A percentile compares a stretch with the other conserved stretches of the same genome.
Evolutionary conservation across 2,113 vertebrate species (phyloP).

Genomic region (Chaenogobius annularis): DNA sequence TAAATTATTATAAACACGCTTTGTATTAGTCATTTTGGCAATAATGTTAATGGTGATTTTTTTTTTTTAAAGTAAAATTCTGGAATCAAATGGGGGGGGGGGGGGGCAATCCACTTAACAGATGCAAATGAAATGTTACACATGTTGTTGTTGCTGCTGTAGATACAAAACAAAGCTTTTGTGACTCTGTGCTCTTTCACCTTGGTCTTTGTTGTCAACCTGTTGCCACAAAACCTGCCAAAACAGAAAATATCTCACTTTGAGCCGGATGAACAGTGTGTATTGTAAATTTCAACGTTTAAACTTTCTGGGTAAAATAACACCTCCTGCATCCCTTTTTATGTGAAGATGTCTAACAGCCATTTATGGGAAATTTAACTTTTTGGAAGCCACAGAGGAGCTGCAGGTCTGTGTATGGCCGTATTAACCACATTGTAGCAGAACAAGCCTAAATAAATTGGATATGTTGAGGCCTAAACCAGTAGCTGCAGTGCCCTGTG

Average conservation of each 20-base stretch:
- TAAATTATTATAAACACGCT: neutral
- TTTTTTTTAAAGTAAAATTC: no score
- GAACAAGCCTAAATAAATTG: neutral
- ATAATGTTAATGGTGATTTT: neutral
- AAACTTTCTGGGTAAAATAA: conserved; percentile 27
- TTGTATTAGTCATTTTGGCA: neutral
- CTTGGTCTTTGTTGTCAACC: conserved; percentile 14
- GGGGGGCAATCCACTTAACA: neutral
- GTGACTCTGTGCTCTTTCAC: conserved; percentile 27
- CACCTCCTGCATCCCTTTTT: conserved; percentile 19
- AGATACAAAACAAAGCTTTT: conserved; percentile 27
- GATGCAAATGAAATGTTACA: conserved; percentile 8
- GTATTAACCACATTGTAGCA: neutral
- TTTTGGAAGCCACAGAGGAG: conserved; percentile 16
- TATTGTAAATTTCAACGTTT: conserved; percentile 38
- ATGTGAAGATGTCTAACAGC: conserved; percentile 34
- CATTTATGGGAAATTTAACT: conserved; percentile 40
- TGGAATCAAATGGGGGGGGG: neutral
- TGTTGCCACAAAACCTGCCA: conserved; percentile 63
- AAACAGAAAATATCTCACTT: conserved; percentile 62
- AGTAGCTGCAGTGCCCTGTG: conserved; percentile 29
- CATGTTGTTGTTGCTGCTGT: conserved; percentile 40
- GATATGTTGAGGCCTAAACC: neutral
- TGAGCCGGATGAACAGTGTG: conserved; percentile 62
- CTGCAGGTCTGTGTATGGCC: conserved; percentile 30